A percentile compares a stretch with the other conserved stretches of the same genome.
Evolutionary conservation across 2,888 invertebrate species (phyloP).

Genomic region (Coleophora flavipennella): DNA sequence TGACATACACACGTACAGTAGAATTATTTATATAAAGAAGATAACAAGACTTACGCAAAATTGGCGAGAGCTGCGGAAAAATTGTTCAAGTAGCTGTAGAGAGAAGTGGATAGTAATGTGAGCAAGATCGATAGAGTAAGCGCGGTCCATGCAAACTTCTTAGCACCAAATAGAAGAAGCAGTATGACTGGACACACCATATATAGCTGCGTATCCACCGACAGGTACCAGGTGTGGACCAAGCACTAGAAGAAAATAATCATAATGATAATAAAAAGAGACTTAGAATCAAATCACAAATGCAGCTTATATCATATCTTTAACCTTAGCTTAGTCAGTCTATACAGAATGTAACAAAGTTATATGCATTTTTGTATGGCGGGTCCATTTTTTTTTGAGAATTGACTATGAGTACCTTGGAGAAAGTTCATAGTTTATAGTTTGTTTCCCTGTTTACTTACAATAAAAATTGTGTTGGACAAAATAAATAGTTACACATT

Average conservation of each 20-base stretch:
- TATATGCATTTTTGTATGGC: too few species aligned
- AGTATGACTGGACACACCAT: constrained; percentile 33
- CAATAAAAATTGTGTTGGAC: too few species aligned
- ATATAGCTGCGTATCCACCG: constrained; percentile 44
- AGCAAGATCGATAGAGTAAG: constrained; percentile 22
- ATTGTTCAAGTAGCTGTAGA: constrained; percentile 38
- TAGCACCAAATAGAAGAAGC: constrained; percentile 30
- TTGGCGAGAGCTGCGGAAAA: constrained; percentile 40
- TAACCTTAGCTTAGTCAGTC: constrained; percentile 4
- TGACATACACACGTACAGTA: too few species aligned
- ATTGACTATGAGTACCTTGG: too few species aligned
- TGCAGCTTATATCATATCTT: constrained; percentile 5
- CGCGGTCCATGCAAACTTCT: constrained; percentile 25
- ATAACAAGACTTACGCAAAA: too few species aligned
- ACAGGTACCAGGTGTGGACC: constrained; percentile 40
- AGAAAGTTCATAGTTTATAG: too few species aligned
- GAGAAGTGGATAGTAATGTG: constrained; percentile 26
- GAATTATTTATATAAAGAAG: too few species aligned
- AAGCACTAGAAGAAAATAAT: constrained; percentile 32
- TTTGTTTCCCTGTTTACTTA: too few species aligned
- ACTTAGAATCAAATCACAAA: constrained; percentile 8
- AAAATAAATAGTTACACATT: too few species aligned
- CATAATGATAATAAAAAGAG: constrained; percentile 8
- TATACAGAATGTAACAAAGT: too few species aligned
- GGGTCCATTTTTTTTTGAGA: too few species aligned